phyloP scores from a whole-genome alignment of 2,113 vertebrate genomes.

The Dermatemys mawii region DNA sequence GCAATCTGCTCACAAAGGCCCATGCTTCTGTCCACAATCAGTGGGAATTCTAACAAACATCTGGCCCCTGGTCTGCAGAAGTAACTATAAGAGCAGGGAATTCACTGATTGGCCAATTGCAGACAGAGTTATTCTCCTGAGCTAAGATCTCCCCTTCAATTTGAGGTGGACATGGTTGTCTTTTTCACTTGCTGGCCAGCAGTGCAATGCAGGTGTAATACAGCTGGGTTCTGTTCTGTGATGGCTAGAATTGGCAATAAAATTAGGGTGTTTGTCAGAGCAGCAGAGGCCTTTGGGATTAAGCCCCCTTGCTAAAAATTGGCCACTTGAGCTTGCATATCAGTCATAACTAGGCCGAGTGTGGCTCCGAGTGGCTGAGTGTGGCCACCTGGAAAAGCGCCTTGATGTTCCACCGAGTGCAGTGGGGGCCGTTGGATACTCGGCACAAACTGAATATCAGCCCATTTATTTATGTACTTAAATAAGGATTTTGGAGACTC shows the following conservation, averaged over 20 bases:
- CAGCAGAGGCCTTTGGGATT: background rate
- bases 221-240: background rate
- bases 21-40: accelerated
- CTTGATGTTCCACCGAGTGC: background rate
- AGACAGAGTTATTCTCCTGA: background rate
- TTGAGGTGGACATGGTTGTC: background rate
- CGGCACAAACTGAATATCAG: background rate
- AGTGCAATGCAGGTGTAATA: background rate
- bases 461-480: background rate
- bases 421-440: background rate
- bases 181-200: background rate
- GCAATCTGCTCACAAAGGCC: background rate
- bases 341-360: background rate
- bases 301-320: background rate
- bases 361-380: background rate
- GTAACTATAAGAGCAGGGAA: background rate
- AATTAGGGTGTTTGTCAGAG: background rate
- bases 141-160: background rate
- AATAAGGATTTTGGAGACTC: background rate
- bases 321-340: background rate
- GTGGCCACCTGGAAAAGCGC: background rate
- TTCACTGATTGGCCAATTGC: background rate
- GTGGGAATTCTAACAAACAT: accelerated
- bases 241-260: background rate
- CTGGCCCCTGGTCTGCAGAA: background rate